Evolutionary conservation across 2,888 invertebrate species (phyloP), one percentile per base, ranked within the genome.

Genomic region (Campoletis raptor): DNA sequence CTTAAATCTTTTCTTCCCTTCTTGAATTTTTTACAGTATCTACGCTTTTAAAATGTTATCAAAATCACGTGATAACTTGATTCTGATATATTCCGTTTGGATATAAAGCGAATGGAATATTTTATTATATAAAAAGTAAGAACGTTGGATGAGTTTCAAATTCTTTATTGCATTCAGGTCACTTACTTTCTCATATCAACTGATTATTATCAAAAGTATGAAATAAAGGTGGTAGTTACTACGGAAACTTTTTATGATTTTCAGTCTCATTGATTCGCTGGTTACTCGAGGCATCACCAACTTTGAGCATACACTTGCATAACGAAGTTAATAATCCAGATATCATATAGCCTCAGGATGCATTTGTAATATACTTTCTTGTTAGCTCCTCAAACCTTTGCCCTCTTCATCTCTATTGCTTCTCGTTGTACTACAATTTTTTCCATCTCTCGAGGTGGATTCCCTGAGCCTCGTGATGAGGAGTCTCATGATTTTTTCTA

Each of bases 301-400:
- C 45, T 76, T 64, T 61, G 15, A 45, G 45, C 64, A 42, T 76
- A 64, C 42, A 24, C 78, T 69, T 45, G 42, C 24, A 69, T 15
- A 57, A 79, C 42, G 57, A 70, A 42, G 70, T 24, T 79, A 79
- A 79, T 69, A 69, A 70, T 79, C 42, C 24, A 69, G 42, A 40
- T 57, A 77, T 57, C 18, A 24, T 42, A 67, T 12, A 15, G 24
- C 37, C 69, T 9, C n/a, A 40, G 42, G 18, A 15, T n/a, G 24
- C 52, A 42, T n/a, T 61, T 24, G 30, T 24, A 64, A 64, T 42
- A 76, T 76, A 64, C 57, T 76, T 57, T 70, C 57, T 45, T 57
- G 18, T 61, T 57, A 69, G 79, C 69, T 40, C 40, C 70, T 54
- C 24, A n/a, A 70, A 48, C 30, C 69, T 52, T n/a, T 37, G 52